phyloP scores from a whole-genome alignment of 1,140 invertebrate species.

The Hylyphantes graminicola region DNA sequence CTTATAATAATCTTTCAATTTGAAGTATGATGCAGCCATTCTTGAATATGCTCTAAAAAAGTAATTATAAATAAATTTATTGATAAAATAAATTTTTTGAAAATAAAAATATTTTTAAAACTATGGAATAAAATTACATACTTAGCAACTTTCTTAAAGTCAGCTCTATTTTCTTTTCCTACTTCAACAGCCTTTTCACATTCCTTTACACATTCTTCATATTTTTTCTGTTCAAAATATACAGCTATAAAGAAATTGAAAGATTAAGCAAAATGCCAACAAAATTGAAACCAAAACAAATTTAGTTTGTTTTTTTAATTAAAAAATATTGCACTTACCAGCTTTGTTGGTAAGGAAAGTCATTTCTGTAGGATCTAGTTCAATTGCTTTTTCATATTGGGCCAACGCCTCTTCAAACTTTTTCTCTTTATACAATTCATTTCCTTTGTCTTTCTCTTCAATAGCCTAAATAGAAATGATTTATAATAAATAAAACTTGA shows the following conservation, averaged over 20 bases:
- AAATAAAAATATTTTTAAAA: too few relatives aligned
- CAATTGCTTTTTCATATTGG: conserved; percentile 91
- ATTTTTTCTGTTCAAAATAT: conserved; percentile 95
- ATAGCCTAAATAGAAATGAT: conserved; percentile 70
- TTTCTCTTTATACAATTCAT: conserved; percentile 95
- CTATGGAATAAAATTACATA: too few relatives aligned
- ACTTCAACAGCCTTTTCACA: conserved; percentile 96
- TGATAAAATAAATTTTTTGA: not conserved
- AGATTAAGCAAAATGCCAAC: not conserved
- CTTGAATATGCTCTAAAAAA: conserved; percentile 71
- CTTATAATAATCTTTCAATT: conserved; percentile 80
- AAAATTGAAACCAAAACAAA: not conserved
- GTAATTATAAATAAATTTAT: not conserved
- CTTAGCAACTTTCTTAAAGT: conserved; percentile 98
- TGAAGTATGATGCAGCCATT: conserved; percentile 72
- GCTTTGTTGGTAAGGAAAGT: conserved; percentile 95
- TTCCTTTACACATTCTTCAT: conserved; percentile 89
- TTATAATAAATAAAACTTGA: not conserved
- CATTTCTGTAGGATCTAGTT: conserved; percentile 91
- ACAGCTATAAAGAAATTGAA: conserved; percentile 76
- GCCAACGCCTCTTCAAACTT: conserved; percentile 88
- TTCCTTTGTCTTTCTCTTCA: conserved; percentile 89
- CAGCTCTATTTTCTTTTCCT: conserved; percentile 95
- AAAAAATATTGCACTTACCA: conserved; percentile 67
- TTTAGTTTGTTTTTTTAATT: not conserved